A percentile compares a stretch with the other conserved stretches of the same genome.
Conservation (phyloP, 2,797 vertebrate genomes). For the Kryptopterus vitreolus region DNA sequence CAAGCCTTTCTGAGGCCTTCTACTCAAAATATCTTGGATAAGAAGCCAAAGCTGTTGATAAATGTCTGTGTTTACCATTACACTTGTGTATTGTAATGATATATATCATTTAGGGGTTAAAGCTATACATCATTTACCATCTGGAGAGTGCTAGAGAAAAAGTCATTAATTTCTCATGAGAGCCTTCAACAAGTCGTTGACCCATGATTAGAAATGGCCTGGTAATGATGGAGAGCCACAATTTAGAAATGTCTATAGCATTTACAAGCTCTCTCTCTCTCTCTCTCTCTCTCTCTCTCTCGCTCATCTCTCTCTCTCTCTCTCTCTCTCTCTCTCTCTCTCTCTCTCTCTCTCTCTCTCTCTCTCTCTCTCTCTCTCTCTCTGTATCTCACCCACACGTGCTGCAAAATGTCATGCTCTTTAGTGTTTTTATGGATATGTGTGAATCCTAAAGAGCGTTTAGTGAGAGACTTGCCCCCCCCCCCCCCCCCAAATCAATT, state of each 20-base stretch:
- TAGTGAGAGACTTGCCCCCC: neutral
- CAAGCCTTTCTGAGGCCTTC: neutral
- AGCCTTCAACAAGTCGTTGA: neutral
- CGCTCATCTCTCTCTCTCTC: neutral
- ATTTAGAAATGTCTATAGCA: neutral
- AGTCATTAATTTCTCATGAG: neutral
- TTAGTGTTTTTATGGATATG: neutral
- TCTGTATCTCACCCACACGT: neutral
- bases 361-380: neutral
- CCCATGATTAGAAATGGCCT: neutral
- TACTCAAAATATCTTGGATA: neutral
- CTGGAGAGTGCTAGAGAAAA: neutral
- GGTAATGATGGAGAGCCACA: slow-evolving; percentile 4
- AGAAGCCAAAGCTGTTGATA: neutral
- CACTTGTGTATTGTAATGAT: too few species aligned
- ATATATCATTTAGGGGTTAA: neutral
- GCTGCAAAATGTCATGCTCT: neutral
- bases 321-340: neutral
- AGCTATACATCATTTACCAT: neutral
- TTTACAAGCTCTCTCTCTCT: neutral
- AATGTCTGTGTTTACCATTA: neutral
- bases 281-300: neutral
- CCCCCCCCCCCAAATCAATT: neutral
- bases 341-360: neutral
- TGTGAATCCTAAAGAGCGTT: neutral